Evolutionary conservation across 2,797 vertebrate species (phyloP), one percentile per base, ranked within the genome.

Genomic region (Anas acuta): DNA sequence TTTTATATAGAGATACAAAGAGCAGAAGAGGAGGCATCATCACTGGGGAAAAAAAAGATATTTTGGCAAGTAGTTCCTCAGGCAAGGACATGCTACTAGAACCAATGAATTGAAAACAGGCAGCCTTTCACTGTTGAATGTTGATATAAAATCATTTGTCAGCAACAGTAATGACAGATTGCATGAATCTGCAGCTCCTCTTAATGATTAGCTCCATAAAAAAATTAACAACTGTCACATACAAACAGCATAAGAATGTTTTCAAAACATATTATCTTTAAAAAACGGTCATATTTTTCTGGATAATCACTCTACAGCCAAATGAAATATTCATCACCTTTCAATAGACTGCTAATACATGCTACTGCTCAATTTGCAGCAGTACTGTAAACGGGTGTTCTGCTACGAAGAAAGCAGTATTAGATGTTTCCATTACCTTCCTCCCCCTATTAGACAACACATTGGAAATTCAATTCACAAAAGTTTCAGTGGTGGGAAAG

Each of bases 131-230:
- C 65, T 53, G 41, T 58, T 87, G 58, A 84, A 78, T 83, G 88
- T 87, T 96, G 92, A 93, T 90, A 94, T 41, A 94, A 78, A 90
- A 94, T 89, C 75, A 78, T 95, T 85, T 90, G 86, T 95, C 91
- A 96, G 81, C 78, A 93, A 80, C 43, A 94, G 91, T 70, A 95
- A 87, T 94, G 90, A 96, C 96, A 97, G 96, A 95, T 93, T 95
- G 90, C 51, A 92, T 62, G 73, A 92, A 90, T 85, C 86, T 67
- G 80, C 4, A 49, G 78, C 81, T 92, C 91, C 78, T 73, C 79
- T 84, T 95, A 96, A 87, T 73, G 49, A 96, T 93, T 69, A 87
- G 81, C 58, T 95, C 78, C 84, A 89, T 80, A 91, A 92, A 95
- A 87, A 92, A 95, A 96, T 83, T 94, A 96, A 93, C 88, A 95